Percentiles rank a stretch among this genome's conserved stretches.
phyloP scores from a whole-genome alignment of 2,797 vertebrate species.

The Micromesistius poutassou region DNA sequence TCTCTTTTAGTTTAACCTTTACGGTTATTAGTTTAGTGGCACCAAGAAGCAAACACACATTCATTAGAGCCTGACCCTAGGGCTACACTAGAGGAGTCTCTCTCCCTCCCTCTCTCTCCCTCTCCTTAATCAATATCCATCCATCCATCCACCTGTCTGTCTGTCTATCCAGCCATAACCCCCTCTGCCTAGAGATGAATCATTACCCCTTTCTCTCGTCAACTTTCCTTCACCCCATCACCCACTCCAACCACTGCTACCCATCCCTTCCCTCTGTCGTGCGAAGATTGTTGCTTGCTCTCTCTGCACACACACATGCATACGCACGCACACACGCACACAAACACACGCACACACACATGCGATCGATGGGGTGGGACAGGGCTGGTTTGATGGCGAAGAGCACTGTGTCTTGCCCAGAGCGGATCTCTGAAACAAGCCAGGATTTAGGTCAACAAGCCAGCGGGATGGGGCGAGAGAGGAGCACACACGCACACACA shows the following conservation, averaged over 20 bases:
- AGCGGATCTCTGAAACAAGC: slow-evolving; percentile 62
- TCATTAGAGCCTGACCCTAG: neutral
- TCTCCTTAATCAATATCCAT: neutral
- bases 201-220: neutral
- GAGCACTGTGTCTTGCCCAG: slow-evolving; percentile 59
- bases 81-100: neutral
- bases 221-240: slow-evolving; percentile 7
- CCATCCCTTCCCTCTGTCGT: neutral
- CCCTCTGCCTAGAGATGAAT: neutral
- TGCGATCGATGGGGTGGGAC: slow-evolving; percentile 50
- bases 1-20: slow-evolving; percentile 8
- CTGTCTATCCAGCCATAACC: neutral
- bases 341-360: neutral
- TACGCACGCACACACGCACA: slow-evolving; percentile 27
- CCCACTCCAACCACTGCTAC: neutral
- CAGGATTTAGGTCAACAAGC: slow-evolving; percentile 73
- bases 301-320: neutral
- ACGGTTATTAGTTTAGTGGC: slow-evolving; percentile 7
- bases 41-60: neutral
- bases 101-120: neutral
- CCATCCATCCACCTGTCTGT: neutral
- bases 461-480: slow-evolving; percentile 51
- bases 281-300: neutral
- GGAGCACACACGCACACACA: neutral
- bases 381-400: slow-evolving; percentile 51